A percentile compares a stretch with the other conserved stretches of the same genome.
These are phyloP conservation scores for Neopipo cinnamomea DNA, from an alignment of 2,113 vertebrate genomes.

Conservation along the genomic window DNA sequence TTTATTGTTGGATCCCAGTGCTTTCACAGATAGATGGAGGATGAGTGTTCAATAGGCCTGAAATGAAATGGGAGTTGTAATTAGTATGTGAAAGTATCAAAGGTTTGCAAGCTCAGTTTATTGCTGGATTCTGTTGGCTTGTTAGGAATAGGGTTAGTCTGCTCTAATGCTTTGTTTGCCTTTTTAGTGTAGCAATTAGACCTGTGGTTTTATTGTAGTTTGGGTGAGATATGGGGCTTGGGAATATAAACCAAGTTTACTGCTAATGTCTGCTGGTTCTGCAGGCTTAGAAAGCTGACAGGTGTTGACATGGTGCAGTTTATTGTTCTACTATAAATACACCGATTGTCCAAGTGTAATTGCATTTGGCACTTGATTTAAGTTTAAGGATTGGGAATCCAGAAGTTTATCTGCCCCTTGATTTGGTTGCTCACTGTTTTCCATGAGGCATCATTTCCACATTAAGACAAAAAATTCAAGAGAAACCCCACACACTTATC, in stretches of 20 bases:
- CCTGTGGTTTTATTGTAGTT: not conserved
- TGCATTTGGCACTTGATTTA: not conserved
- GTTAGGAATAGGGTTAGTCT: not conserved
- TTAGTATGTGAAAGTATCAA: not conserved
- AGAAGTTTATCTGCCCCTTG: not conserved
- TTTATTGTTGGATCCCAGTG: not conserved
- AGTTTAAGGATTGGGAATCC: not conserved
- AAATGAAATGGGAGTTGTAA: not conserved
- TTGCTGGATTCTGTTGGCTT: not conserved
- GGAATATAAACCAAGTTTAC: not conserved
- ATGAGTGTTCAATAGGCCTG: not conserved
- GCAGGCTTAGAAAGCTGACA: not conserved
- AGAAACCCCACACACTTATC: not conserved
- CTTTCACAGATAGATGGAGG: not conserved
- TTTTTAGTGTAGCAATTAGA: not conserved
- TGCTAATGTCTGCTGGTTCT: not conserved
- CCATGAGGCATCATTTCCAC: not conserved
- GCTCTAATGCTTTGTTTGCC: not conserved
- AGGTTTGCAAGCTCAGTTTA: not conserved
- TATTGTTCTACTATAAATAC: not conserved
- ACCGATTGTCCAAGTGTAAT: rapidly evolving
- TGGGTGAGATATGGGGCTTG: not conserved
- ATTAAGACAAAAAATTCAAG: not conserved
- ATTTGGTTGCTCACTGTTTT: not conserved
- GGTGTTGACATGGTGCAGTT: not conserved